phyloP scores from a whole-genome alignment of 2,888 invertebrate species.

The Hydriomena furcata region DNA sequence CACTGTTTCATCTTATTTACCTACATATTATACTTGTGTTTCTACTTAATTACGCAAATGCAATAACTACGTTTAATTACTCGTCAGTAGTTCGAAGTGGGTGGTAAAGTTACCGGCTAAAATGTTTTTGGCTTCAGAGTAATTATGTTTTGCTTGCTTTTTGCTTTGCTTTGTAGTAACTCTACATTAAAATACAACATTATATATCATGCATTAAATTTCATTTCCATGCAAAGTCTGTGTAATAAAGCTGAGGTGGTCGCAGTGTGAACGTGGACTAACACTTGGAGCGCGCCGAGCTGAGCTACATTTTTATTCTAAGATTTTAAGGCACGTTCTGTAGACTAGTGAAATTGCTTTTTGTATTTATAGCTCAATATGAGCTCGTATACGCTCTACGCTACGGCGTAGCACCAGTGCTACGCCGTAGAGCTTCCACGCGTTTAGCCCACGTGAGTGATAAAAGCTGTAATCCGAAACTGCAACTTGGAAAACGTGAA shows the following conservation, averaged over 20 bases:
- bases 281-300: background rate
- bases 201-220: background rate
- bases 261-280: background rate
- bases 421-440: conserved; percentile 13
- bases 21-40: background rate
- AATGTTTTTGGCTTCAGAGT: background rate
- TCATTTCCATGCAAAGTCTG: background rate
- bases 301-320: conserved; percentile 17
- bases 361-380: conserved; percentile 25
- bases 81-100: background rate
- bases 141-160: background rate
- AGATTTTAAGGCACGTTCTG: conserved; percentile 22
- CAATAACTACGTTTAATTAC: background rate
- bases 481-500: conserved; percentile 3
- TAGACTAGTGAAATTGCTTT: conserved; percentile 25
- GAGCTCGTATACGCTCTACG: conserved; percentile 28
- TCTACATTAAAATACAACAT: background rate
- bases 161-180: background rate
- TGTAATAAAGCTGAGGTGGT: background rate
- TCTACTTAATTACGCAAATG: background rate
- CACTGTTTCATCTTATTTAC: conserved; percentile 7
- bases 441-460: conserved; percentile 9
- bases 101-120: background rate
- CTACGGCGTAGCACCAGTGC: conserved; percentile 21
- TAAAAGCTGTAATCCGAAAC: conserved; percentile 17